Percentiles rank a stretch among this genome's conserved stretches.
phyloP scores from a whole-genome alignment of 2,797 vertebrate genomes.

The Lerista edwardsae region DNA sequence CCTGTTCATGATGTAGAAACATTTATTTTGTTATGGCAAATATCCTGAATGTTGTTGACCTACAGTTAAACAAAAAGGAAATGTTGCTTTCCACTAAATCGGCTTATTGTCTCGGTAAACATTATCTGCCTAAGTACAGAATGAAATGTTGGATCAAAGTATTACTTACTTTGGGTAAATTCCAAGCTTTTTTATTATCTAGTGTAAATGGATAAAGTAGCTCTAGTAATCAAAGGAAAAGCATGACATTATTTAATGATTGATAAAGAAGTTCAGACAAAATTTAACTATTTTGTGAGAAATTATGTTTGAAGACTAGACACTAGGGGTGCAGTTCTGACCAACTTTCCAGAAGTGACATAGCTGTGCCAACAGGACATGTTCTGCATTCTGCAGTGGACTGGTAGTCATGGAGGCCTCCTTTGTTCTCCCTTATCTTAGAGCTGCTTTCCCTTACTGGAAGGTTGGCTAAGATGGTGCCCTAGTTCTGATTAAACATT shows the following conservation, averaged over 20 bases:
- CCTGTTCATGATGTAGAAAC: slow-evolving; percentile 14
- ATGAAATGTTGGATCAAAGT: slow-evolving; percentile 32
- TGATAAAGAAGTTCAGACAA: neutral
- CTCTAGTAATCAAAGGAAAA: slow-evolving; percentile 11
- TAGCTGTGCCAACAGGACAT: too few relatives aligned
- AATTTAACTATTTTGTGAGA: slow-evolving; percentile 1
- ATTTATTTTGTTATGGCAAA: slow-evolving; percentile 43
- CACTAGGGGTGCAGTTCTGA: too few relatives aligned
- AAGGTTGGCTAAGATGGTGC: too few relatives aligned
- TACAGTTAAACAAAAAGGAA: slow-evolving; percentile 46
- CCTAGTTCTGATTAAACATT: neutral
- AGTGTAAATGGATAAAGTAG: slow-evolving; percentile 14
- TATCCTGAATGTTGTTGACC: slow-evolving; percentile 35
- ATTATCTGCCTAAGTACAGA: neutral
- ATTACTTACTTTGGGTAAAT: neutral
- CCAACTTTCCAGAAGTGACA: too few relatives aligned
- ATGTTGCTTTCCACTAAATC: slow-evolving; percentile 36
- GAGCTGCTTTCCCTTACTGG: too few relatives aligned
- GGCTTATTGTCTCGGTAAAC: neutral
- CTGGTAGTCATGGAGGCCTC: too few relatives aligned
- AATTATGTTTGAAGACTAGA: too few relatives aligned
- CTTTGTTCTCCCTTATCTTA: too few relatives aligned
- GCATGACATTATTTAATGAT: neutral
- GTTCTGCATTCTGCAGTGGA: too few relatives aligned
- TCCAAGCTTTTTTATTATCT: neutral